Evolutionary conservation across 1,140 invertebrate genomes (phyloP), one percentile per base, ranked within the genome.

Genomic region (Portunus trituberculatus): DNA sequence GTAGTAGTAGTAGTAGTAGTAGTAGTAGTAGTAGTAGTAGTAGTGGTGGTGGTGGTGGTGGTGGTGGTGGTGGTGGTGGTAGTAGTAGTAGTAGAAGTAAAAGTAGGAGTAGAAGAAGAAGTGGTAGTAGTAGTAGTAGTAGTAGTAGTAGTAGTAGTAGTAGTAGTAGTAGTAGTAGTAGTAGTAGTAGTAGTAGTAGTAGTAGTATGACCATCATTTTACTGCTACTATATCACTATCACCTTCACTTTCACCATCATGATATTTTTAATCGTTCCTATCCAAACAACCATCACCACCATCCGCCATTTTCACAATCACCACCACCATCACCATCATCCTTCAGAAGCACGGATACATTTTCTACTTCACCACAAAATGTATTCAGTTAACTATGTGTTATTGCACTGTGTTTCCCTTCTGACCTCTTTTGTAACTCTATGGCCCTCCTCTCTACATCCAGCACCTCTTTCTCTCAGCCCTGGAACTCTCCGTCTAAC

Each of bases 1-100:
- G 76, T 7, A 7, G 76, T 82, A 82, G 76, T 82, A 82, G 76
- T 82, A 82, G 76, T 82, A 82, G 76, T 82, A 82, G 76, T 82
- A 82, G 76, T 7, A 82, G 76, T 82, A 82, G 76, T 82, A 82
- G 76, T 82, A 82, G 76, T 88, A 88, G 86, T 88, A 88, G 86
- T 88, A 88, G 59, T 76, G 25, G 59, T 29, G n/a, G 82, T 76
- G 25, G 59, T 76, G 25, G 59, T 25, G 25, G 59, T 76, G 25
- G 59, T 25, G 10, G 59, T 76, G 25, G 59, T 76, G 25, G 86
- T 88, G 14, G 86, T 88, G 10, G 29, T 12, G 10, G 86, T 88
- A 88, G 46, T 90, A 32, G 46, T 12, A 32, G 46, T 12, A 45
- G 46, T 3, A 90, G 86, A 4, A 88, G 86, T 88, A 88, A 14